Evolutionary conservation across 2,797 vertebrate genomes (phyloP), one percentile per base, ranked within the genome.

Genomic region (Xiphophorus birchmanni): DNA sequence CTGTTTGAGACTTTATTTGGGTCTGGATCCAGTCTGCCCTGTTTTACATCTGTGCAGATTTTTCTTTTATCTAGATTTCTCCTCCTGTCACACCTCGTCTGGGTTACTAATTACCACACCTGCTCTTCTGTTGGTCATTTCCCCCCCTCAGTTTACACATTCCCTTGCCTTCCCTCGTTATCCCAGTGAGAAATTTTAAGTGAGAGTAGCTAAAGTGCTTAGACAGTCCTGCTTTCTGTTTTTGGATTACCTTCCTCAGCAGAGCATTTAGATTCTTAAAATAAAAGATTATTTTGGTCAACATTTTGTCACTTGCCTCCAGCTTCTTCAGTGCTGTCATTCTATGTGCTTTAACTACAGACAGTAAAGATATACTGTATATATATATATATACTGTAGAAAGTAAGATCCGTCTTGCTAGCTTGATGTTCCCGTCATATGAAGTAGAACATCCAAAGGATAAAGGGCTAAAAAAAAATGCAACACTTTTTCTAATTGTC

Each of bases 171-270:
- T 18, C 2, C 2, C 35, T 21, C 37, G 0, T 40, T 23, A 10
- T 40, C 26, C 54, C 4, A 67, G 35, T 23, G 1, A 10, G 18
- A 40, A 23, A 67, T 67, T 21, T 37, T 10, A 54, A 37, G 60
- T 65, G 6, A 21, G 17, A 65, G 60, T 18, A 37, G 26, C 15
- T 37, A 37, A 3, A 4, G 35, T 67, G 18, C 18, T 67, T 40
- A 67, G 63, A 67, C 63, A 67, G 63, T 67, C 37, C 35, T 40
- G 18, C 17, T 67, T 67, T 67, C 63, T 37, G 35, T 67, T 69
- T 69, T 69, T 12, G 37, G 23, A 69, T 69, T 26, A 26, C 10
- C 65, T 42, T 69, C 18, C 21, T 42, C 35, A 21, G 65, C 65
- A 42, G 37, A 40, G 37, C 37, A 26, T 69, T 40, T 69, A 69